phyloP scores from a whole-genome alignment of 2,888 invertebrate genomes.

The Dryobotodes eremita region DNA sequence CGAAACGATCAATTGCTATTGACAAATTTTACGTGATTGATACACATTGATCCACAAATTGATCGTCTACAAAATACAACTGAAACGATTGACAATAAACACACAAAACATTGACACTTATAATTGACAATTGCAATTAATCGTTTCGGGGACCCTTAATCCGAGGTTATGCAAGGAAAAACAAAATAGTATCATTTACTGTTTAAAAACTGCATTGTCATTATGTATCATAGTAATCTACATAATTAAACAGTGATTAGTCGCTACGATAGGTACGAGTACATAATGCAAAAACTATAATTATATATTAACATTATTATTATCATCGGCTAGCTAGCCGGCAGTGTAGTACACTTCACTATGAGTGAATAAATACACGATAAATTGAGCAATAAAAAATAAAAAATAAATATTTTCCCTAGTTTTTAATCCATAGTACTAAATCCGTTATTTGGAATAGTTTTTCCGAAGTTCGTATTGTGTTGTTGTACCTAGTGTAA shows the following conservation, averaged over 20 bases:
- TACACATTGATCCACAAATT: no score
- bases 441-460: neutral
- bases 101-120: no score
- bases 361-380: neutral
- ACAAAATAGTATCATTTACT: slow-evolving; percentile 1
- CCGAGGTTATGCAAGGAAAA: neutral
- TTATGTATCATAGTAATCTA: slow-evolving; percentile 16
- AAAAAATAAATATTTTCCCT: neutral
- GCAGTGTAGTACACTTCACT: neutral
- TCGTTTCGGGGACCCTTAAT: neutral
- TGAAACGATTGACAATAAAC: no score
- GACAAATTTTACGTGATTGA: no score
- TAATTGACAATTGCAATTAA: no score
- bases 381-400: neutral
- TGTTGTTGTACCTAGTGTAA: neutral
- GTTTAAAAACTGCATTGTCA: slow-evolving; percentile 24
- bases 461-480: slow-evolving; percentile 52
- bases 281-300: slow-evolving; percentile 34
- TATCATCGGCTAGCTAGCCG: neutral
- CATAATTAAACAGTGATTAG: slow-evolving; percentile 11
- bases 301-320: slow-evolving; percentile 18
- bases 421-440: no score
- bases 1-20: no score
- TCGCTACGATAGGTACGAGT: slow-evolving; percentile 16
- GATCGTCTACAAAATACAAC: no score